Percentiles rank a stretch among this genome's conserved stretches.
These are phyloP conservation scores for Panopea generosa DNA, from an alignment of 2,888 invertebrate genomes.

Conservation along the genomic window DNA sequence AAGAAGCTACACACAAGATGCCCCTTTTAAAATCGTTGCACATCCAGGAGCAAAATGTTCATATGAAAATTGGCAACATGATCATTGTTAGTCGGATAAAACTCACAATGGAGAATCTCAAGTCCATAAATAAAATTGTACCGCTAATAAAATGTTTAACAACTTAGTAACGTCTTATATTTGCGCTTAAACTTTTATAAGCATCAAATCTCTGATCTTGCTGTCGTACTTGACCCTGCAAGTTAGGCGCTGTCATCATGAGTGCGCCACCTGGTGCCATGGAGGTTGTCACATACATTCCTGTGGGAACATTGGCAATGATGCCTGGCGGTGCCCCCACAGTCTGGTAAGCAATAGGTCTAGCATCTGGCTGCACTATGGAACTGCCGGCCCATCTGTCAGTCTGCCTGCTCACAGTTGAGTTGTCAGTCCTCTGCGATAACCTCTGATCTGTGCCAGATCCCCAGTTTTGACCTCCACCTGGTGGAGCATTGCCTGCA, in stretches of 20 bases:
- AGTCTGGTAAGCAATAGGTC: conserved; percentile 63
- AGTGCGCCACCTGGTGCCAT: conserved; percentile 64
- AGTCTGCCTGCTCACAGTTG: conserved; percentile 42
- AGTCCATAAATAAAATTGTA: too few species aligned
- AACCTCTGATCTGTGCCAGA: conserved; percentile 47
- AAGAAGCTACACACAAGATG: too few species aligned
- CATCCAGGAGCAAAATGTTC: too few species aligned
- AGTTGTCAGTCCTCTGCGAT: conserved; percentile 36
- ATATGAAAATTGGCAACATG: too few species aligned
- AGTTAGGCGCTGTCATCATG: conserved; percentile 66
- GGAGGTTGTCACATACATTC: conserved; percentile 68
- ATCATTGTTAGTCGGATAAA: too few species aligned
- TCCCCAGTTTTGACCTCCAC: conserved; percentile 61
- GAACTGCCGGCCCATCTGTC: conserved; percentile 66
- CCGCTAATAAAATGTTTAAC: too few species aligned
- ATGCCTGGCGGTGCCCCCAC: conserved; percentile 64
- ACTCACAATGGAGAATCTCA: too few species aligned
- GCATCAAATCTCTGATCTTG: conserved; percentile 72
- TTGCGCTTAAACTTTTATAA: conserved; percentile 63
- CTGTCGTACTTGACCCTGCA: conserved; percentile 58
- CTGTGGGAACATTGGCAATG: conserved; percentile 64
- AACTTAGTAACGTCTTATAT: conserved; percentile 53
- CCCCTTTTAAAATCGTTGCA: too few species aligned
- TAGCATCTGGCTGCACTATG: conserved; percentile 61
- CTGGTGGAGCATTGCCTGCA: conserved; percentile 38